Base-by-base conservation (phyloP, 2,113 vertebrate genomes). In the Eupsittula cactorum region DNA sequence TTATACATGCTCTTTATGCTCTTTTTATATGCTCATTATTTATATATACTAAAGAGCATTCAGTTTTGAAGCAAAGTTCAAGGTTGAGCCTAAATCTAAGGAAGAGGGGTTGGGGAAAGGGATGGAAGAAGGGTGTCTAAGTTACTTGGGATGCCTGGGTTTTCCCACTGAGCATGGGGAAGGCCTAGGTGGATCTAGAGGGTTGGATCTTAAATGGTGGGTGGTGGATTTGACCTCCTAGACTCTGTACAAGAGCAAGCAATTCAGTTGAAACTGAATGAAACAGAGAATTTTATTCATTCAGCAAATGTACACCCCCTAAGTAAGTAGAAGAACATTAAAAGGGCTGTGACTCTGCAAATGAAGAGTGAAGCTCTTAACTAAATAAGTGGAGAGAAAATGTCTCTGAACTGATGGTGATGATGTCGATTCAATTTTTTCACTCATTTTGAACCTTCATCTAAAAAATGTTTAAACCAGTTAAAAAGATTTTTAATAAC, bases 301-400 rank as follows among this genome's bases (percentile, higher is more conserved):
- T 63, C n/a, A 86, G 10, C 35, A 59, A 27, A 79, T 35, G 2
- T 28, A 11, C 17, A 28, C 8, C 7, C 24, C 27, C 16, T 41
- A 39, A 68, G 57, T 6, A 21, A 31, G 7, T 2, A 18, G 33
- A 86, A 64, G 5, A 44, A 17, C 11, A 18, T 17, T 12, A 41
- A 62, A 83, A 80, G 10, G 28, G 8, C 29, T 35, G n/a, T 71
- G 63, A 7, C 2, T 1, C 23, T 20, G 6, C 65, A 93, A 81
- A 53, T 13, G 5, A 7, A 28, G 74, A 25, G 3, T 10, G 4
- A 9, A 0, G 1, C n/a, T 41, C 23, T 37, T 52, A 35, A 35
- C 2, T 47, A 46, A 47, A 46, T 31, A 4, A 81, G 13, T 33
- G 16, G 35, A 53, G 18, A 37, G 13, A 41, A 73, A 87, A 75